Conservation (phyloP, 2,113 vertebrate genomes). For the Hyperopisus bebe region DNA sequence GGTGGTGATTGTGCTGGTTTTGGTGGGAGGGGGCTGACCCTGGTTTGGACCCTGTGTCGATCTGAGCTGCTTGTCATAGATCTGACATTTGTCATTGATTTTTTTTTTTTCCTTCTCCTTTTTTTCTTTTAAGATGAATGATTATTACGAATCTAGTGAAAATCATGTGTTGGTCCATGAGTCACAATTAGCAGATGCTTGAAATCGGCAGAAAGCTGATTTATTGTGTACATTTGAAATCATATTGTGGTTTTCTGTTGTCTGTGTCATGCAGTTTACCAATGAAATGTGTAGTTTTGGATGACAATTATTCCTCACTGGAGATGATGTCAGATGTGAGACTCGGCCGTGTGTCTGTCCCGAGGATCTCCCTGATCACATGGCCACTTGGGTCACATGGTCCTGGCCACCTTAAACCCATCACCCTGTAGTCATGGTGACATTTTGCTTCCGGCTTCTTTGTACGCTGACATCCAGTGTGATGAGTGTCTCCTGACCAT, state of each 20-base stretch:
- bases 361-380: not conserved
- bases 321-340: not conserved
- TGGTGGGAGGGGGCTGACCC: not conserved
- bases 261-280: not conserved
- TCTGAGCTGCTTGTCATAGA: not conserved
- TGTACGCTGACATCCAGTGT: not conserved
- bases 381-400: not conserved
- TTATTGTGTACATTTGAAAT: slow-evolving; percentile 12
- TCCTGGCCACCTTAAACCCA: not conserved
- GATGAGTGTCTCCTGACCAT: not conserved
- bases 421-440: slow-evolving; percentile 4
- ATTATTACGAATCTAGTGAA: not conserved
- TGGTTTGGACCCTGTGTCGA: not conserved
- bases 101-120: not conserved
- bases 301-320: not conserved
- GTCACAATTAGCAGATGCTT: not conserved
- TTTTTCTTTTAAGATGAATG: not conserved
- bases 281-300: not conserved
- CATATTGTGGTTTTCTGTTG: not conserved
- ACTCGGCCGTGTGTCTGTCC: not conserved
- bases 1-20: not conserved
- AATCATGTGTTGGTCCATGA: not conserved
- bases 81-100: not conserved
- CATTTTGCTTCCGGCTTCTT: not conserved
- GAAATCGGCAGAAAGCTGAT: not conserved